Base-by-base conservation (phyloP, 2,888 invertebrate genomes). In the Zygothrica quintamaculata region DNA sequence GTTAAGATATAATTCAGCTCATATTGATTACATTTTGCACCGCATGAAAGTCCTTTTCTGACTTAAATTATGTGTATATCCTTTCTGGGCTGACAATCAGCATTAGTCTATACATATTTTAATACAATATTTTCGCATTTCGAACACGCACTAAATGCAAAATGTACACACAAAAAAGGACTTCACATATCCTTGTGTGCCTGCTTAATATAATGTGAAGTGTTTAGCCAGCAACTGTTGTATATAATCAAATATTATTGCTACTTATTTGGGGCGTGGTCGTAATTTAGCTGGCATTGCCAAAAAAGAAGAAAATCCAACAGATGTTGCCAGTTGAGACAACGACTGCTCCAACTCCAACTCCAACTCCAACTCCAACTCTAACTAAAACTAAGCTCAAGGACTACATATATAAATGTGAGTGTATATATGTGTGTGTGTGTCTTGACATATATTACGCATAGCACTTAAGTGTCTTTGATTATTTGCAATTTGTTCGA, bases 401-500 rank as follows among this genome's bases (percentile, higher is more conserved):
- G 57, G 57, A 52, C 48, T 51, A 62, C 25, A 60, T 68, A 47
- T 50, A 46, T 13, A 48, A 37, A 33, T 53, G 16, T 12, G 15
- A 37, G 12, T 22, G 25, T 25, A 11, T 40, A 51, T 33, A 39
- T 2, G 58, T 0, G 26, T 33, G 22, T 47, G 33, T 15, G 15
- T 48, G 43, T 39, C 36, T 15, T 25, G 22, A 58, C 78, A 60
- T 67, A 55, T 71, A 66, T 62, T 66, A 66, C 67, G 61, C 57
- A 59, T 29, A 60, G 58, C 64, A 59, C 84, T 79, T 67, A 76
- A 79, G 80, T 79, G 67, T 79, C 84, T 84, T 77, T 73, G 78
- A 79, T 84, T 79, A 79, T 84, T 84, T 84, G 78, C 80, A 80
- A 84, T 79, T 84, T 79, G 84, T 84, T 60, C 77, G 80, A 73